Evolutionary conservation across 23 tunicate genomes (phyloP), one percentile per base, ranked within the genome.

Genomic region (Styela plicata): DNA sequence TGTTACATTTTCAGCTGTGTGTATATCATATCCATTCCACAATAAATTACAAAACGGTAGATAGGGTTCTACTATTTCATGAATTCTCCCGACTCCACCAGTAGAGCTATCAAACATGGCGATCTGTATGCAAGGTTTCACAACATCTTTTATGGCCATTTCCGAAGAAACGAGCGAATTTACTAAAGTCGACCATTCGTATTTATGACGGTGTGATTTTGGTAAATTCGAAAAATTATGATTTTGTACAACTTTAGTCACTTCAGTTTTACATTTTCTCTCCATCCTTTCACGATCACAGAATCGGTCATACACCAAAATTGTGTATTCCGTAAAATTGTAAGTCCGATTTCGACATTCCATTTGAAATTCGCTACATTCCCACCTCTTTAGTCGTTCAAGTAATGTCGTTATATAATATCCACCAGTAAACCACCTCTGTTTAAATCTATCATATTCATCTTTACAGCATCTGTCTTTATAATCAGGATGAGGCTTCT

Each of bases 341-440:
- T 78, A 83, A 0, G 87, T 33, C 44, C 74, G 87, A 16, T 31
- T 24, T 3, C 29, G 23, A 63, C 94, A 89, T 70, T 84, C 85
- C 2, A 18, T 19, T 44, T 74, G 28, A 64, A 79, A 80, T 33
- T 89, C 89, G 2, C 83, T 80, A 74, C 94, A 89, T 2, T 74
- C 63, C 94, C 94, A 89, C 2, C 82, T 70, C 44, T 80, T 61
- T 37, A 89, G 53, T 17, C 82, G 69, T 27, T 63, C 88, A 20
- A 89, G 70, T 52, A 70, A 79, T 78, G 85, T 3, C 34, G 83
- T 84, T 7, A 89, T 73, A 35, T 30, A 77, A 24, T 63, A 36
- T 34, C 80, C 88, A 33, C 88, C 88, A 30, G 31, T 36, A 31
- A 82, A 78, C 94, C 94, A 89, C 26, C 13, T 2, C n/a, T 21